Conservation (phyloP, 2,888 invertebrate genomes). For the Steromphala cineraria region DNA sequence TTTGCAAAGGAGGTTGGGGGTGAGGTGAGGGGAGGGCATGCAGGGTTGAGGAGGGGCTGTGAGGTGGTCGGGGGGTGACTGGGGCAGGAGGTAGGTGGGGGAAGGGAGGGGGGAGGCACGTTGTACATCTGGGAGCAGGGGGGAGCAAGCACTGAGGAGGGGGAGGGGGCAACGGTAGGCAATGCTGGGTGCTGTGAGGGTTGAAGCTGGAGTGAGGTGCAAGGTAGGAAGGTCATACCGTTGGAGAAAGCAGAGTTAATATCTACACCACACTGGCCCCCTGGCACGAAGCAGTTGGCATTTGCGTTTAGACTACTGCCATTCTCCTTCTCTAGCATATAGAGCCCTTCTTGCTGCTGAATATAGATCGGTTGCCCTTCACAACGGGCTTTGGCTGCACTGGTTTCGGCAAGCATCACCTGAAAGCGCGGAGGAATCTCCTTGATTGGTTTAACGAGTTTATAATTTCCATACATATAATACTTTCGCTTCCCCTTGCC, state of each 20-base stretch:
- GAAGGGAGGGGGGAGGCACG: constrained; percentile 25
- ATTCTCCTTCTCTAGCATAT: background rate
- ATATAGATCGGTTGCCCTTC: constrained; percentile 69
- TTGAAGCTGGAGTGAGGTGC: background rate
- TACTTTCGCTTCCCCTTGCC: constrained; percentile 59
- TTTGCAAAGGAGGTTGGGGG: background rate
- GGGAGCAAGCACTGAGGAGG: constrained; percentile 5
- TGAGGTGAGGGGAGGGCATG: background rate
- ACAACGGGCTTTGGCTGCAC: constrained; percentile 62
- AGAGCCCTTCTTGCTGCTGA: constrained; percentile 29
- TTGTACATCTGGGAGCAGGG: background rate
- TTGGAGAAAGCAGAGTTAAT: constrained; percentile 16
- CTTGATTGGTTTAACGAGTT: constrained; percentile 69
- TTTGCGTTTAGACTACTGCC: constrained; percentile 31
- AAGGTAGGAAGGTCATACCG: constrained; percentile 30
- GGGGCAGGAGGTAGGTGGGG: constrained; percentile 27
- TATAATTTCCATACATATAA: constrained; percentile 69
- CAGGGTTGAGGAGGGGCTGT: constrained; percentile 22
- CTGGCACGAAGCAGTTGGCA: constrained; percentile 35
- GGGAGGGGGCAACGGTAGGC: constrained; percentile 26
- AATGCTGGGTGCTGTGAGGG: constrained; percentile 22
- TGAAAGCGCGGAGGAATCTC: constrained; percentile 71
- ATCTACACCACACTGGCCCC: background rate
- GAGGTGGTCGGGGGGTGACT: constrained; percentile 18
- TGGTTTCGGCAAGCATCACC: constrained; percentile 58